A percentile compares a stretch with the other conserved stretches of the same genome.
Conservation (phyloP, 1,140 invertebrate species). For the Drosophila melanica region DNA sequence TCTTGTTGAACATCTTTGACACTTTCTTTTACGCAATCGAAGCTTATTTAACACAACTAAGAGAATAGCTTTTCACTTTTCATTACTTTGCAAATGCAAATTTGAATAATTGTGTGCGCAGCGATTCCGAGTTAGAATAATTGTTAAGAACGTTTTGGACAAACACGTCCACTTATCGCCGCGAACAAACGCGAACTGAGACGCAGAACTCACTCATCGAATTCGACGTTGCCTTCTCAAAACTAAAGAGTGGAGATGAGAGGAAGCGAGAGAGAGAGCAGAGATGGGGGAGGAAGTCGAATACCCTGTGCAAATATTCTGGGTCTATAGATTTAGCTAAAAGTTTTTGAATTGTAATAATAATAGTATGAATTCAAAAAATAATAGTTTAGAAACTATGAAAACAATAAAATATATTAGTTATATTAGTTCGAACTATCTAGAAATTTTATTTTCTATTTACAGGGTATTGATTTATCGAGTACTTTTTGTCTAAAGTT, state of each 20-base stretch:
- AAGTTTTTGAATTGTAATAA: too few species aligned
- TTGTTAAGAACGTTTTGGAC: neutral
- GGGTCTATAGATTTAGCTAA: too few species aligned
- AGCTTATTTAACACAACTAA: constrained; percentile 35
- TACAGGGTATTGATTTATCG: too few species aligned
- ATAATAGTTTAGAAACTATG: too few species aligned
- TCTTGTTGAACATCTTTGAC: constrained; percentile 50
- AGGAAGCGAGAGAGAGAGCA: neutral
- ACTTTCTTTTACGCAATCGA: constrained; percentile 2
- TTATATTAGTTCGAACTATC: too few species aligned
- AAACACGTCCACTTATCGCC: constrained; percentile 42
- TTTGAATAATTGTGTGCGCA: neutral
- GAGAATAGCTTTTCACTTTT: neutral
- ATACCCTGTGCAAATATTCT: too few species aligned
- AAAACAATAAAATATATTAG: too few species aligned
- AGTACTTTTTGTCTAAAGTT: too few species aligned
- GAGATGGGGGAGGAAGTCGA: neutral
- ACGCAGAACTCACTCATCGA: constrained; percentile 3
- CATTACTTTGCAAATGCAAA: constrained; percentile 8
- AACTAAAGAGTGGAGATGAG: neutral
- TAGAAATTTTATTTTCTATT: too few species aligned
- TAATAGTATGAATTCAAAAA: too few species aligned
- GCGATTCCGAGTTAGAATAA: neutral
- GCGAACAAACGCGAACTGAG: constrained; percentile 44
- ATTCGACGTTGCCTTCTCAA: neutral